A percentile compares a stretch with the other conserved stretches of the same genome.
Conservation (phyloP, 1,140 invertebrate species). For the Papilio machaon region DNA sequence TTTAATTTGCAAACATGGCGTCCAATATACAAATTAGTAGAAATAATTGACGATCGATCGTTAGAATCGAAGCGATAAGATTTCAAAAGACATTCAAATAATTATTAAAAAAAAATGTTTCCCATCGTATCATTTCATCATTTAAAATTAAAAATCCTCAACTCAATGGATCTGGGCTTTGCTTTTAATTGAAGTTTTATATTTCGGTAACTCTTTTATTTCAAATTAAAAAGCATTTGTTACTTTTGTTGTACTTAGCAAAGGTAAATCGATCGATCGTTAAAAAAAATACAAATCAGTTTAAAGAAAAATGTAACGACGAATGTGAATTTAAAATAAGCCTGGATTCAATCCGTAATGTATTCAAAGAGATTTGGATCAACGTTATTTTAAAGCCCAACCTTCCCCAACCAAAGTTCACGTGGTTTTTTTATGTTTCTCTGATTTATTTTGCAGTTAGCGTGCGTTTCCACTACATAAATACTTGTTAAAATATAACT, state of each 20-base stretch:
- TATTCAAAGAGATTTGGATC: not conserved
- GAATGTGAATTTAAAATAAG: constrained; percentile 4
- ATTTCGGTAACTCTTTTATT: not conserved
- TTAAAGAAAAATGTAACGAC: not conserved
- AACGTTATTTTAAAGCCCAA: not conserved
- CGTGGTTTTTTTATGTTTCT: not conserved
- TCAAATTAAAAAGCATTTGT: not conserved
- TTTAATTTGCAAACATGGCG: not conserved
- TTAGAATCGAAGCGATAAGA: too few relatives aligned
- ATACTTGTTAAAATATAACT: too few relatives aligned
- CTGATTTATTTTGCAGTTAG: not conserved
- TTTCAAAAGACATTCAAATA: too few relatives aligned
- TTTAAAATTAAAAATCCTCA: not conserved
- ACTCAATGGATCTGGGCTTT: not conserved
- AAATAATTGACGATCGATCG: too few relatives aligned
- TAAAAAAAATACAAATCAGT: not conserved
- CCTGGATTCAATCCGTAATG: not conserved
- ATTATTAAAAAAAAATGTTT: not conserved
- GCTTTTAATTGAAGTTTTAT: not conserved
- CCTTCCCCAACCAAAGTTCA: not conserved
- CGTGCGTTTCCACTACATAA: not conserved
- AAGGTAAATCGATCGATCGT: not conserved
- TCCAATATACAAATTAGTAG: too few relatives aligned
- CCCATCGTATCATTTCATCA: not conserved
- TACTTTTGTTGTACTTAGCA: not conserved